Percentiles rank a stretch among this genome's conserved stretches.
Conservation (phyloP, 2,113 vertebrate species). For the Taurulus bubalis region DNA sequence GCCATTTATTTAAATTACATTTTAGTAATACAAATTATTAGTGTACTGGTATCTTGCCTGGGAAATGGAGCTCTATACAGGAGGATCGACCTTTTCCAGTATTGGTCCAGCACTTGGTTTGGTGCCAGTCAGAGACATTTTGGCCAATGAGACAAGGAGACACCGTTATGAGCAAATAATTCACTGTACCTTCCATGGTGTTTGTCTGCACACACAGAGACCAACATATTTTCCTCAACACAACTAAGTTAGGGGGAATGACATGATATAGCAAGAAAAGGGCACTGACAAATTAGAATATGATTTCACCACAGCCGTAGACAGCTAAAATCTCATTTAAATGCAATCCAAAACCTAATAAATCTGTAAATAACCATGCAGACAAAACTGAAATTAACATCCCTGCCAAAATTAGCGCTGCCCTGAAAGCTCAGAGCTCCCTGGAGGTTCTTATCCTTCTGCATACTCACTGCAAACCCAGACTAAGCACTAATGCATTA, state of each 20-base stretch:
- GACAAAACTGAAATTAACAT: slow-evolving; percentile 6
- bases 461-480: slow-evolving; percentile 43
- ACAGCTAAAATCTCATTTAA: not conserved
- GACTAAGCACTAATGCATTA: slow-evolving; percentile 52
- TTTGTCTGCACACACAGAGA: not conserved
- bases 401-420: slow-evolving; percentile 24
- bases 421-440: slow-evolving; percentile 31
- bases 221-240: not conserved
- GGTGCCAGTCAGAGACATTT: not conserved
- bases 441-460: slow-evolving; percentile 41
- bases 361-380: not conserved
- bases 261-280: not conserved
- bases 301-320: not conserved
- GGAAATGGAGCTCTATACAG: not conserved
- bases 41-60: not conserved
- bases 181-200: not conserved
- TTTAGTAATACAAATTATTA: not conserved
- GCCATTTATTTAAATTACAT: not conserved
- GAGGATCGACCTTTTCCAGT: no score
- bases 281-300: not conserved
- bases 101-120: no score
- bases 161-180: not conserved
- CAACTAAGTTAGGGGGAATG: not conserved
- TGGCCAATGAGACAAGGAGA: not conserved
- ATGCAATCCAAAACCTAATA: not conserved